Evolutionary conservation across 2,797 vertebrate genomes (phyloP), one percentile per base, ranked within the genome.

Genomic region (Enteromius afrohamiltoni): DNA sequence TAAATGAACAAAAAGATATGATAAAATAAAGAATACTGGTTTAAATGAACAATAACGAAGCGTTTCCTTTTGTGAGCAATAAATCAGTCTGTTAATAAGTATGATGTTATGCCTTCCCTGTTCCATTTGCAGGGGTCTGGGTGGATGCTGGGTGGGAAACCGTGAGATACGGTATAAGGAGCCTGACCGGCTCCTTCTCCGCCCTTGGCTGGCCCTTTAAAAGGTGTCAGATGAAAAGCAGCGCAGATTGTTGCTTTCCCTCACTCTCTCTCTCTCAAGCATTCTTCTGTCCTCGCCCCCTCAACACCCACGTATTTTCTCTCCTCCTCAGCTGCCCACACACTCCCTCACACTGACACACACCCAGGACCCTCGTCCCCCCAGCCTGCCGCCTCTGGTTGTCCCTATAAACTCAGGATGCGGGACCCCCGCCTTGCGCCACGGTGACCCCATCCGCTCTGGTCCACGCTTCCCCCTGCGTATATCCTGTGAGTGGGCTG

Each of bases 221-320:
- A 94, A 95, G 94, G 94, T 92, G 94, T 91, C 89, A 85, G 92
- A 94, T 92, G 91, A 94, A 93, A 91, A 90, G 90, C 90, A 90
- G 91, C 87, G 86, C 90, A 91, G 88, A 92, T 88, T 71, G 87
- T 89, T 68, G 69, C 80, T 85, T 58, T 87, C 92, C 88, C 82
- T 93, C 92, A 83, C 21, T 53, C 51, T 53, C 87, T 62, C 45
- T 49, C 47, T 75, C 29, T 37, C 26, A 31, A 60, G 78, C 88
- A 76, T 80, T 85, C 84, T 85, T 86, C 73, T 73, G 79, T 83
- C 70, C 83, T 86, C 84, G 87, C 89, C 86, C 87, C 75, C 84
- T 83, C 87, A 87, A 86, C 89, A 85, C 85, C 89, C 87, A 85
- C 84, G 49, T 86, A 77, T 86, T 86, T 86, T 85, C 86, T 80